Evolutionary conservation across 2,888 invertebrate species (phyloP), one percentile per base, ranked within the genome.

Genomic region (Cylindroiulus punctatus): DNA sequence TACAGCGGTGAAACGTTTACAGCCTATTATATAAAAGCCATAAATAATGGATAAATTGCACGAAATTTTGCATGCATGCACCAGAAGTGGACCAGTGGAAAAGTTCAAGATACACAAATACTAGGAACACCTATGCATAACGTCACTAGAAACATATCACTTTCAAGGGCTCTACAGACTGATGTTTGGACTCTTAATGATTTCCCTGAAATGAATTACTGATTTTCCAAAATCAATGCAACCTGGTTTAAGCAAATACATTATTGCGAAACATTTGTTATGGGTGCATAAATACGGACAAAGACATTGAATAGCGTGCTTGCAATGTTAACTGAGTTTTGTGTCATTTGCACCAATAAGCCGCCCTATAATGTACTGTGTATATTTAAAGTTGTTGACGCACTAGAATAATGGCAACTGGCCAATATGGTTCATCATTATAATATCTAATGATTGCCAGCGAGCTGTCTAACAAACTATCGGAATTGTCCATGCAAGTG

Each of bases 41-140:
- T 30, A 76, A 76, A 76, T 76, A 76, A 76, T 30, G 76, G 14
- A 76, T 76, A 76, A 76, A 76, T 76, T 76, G 14, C 76, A 76
- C 30, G 76, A 30, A 76, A 76, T 30, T 17, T 26, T 76, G 76
- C 76, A 76, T 30, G 76, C 76, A 30, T 76, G 76, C 26, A 76
- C 30, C 22, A 26, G 30, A 76, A 76, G 26, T 76, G 26, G 30
- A 76, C 30, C 76, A 76, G 5, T 52, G 22, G 26, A 5, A 26
- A 65, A 22, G 5, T 65, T n/a, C 65, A 65, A 12, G 10, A 7
- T 26, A 65, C 1, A 26, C 30, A 76, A 76, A 76, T 76, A 76
- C 76, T 30, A 22, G 14, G 76, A 76, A 76, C n/a, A n/a, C n/a
- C n/a, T n/a, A n/a, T n/a, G n/a, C n/a, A n/a, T 76, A 22, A 22